Evolutionary conservation across 2,888 invertebrate genomes (phyloP).

Genomic region (Gymnocheta viridis): DNA sequence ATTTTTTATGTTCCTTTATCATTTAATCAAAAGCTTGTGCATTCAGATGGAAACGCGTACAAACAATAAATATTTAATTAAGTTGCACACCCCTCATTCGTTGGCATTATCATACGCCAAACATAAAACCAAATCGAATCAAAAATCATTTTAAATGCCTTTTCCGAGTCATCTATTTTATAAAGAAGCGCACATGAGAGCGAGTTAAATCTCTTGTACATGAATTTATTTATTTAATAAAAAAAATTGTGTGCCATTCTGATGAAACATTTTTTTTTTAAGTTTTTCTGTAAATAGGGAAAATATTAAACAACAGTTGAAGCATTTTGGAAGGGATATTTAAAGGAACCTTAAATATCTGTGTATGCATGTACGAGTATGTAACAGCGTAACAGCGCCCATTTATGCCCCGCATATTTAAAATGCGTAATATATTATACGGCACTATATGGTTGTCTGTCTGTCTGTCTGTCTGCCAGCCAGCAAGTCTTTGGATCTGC

Average conservation of each 20-base stretch:
- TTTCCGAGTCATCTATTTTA: constrained; percentile 16
- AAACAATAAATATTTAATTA: constrained; percentile 61
- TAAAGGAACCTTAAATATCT: background rate
- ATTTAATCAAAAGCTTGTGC: constrained; percentile 31
- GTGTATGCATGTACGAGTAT: background rate
- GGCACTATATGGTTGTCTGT: background rate
- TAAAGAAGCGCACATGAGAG: background rate
- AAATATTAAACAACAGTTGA: constrained; percentile 5
- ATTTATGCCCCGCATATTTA: constrained; percentile 19
- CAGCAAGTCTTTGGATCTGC: constrained; percentile 18
- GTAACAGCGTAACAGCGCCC: background rate
- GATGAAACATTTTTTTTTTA: background rate
- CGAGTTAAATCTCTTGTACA: background rate
- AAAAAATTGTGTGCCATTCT: background rate
- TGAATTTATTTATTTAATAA: constrained; percentile 14
- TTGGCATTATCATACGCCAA: constrained; percentile 48
- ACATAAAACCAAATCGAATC: constrained; percentile 55
- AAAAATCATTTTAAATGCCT: constrained; percentile 62
- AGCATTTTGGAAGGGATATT: constrained; percentile 26
- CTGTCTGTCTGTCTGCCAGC: constrained; percentile 12
- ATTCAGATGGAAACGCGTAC: background rate
- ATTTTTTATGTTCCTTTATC: no score
- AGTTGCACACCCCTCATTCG: constrained; percentile 49
- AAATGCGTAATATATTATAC: background rate
- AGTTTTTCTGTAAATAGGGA: background rate